Evolutionary conservation across 2,888 invertebrate species (phyloP).

Genomic region (Cyclophora punctaria): DNA sequence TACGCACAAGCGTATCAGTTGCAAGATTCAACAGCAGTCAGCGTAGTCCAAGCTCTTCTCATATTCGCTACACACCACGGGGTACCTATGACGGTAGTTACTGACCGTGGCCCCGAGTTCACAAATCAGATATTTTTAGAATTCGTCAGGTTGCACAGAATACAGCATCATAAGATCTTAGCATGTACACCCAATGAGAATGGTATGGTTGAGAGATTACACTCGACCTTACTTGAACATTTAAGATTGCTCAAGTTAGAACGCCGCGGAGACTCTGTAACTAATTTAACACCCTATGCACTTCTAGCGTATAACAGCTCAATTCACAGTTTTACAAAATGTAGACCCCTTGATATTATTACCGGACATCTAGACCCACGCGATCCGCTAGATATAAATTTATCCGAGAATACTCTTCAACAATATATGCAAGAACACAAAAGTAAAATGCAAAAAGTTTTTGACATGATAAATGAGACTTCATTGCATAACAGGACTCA

Average conservation of each 20-base stretch:
- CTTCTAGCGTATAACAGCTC: neutral
- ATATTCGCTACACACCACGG: conserved; percentile 15
- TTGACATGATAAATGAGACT: conserved; percentile 8
- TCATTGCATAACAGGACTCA: conserved; percentile 1
- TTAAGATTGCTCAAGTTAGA: conserved; percentile 4
- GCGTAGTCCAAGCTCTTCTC: conserved; percentile 13
- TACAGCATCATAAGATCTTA: conserved; percentile 9
- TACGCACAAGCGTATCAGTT: conserved; percentile 18
- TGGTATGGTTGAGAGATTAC: conserved; percentile 11
- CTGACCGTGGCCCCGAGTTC: conserved; percentile 12
- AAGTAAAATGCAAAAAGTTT: conserved; percentile 7
- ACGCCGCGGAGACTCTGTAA: conserved; percentile 1
- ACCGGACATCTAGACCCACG: conserved; percentile 21
- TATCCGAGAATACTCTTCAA: conserved; percentile 12
- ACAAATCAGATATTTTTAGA: neutral
- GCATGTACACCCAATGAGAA: conserved; percentile 14
- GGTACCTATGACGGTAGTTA: conserved; percentile 14
- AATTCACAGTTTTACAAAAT: conserved; percentile 19
- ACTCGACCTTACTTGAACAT: conserved; percentile 1
- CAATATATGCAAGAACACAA: conserved; percentile 13
- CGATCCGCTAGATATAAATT: conserved; percentile 13
- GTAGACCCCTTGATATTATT: conserved; percentile 21
- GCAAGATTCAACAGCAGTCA: conserved; percentile 13
- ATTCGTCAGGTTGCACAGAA: conserved; percentile 12
- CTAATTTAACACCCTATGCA: conserved; percentile 5